These are phyloP conservation scores for Schizothorax lantsangensis DNA, from an alignment of 2,797 vertebrate genomes.

Conservation along the genomic window DNA sequence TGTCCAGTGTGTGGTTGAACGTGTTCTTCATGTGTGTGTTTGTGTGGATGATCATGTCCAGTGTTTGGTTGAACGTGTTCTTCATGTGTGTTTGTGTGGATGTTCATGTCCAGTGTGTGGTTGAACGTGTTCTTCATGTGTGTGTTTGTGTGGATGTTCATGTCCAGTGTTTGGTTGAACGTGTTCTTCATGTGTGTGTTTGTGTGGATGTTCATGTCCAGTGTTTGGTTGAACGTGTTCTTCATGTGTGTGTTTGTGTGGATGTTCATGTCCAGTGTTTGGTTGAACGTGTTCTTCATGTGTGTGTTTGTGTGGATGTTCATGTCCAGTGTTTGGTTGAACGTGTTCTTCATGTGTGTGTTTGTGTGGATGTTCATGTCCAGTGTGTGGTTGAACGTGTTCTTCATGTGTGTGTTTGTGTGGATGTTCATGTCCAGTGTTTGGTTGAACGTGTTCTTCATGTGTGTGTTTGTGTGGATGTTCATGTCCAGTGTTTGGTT, in stretches of 20 bases:
- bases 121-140: not conserved
- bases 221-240: not conserved
- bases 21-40: not conserved
- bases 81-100: not conserved
- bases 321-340: not conserved
- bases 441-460: not conserved
- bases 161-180: not conserved
- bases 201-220: too few species aligned
- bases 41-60: not conserved
- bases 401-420: not conserved
- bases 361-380: not conserved
- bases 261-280: too few species aligned
- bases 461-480: not conserved
- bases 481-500: not conserved
- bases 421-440: not conserved
- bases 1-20: not conserved
- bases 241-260: not conserved
- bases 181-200: not conserved
- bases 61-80: not conserved
- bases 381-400: not conserved
- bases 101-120: not conserved
- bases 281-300: not conserved
- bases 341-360: not conserved
- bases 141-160: not conserved
- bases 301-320: too few species aligned